Evolutionary conservation across 2,113 vertebrate genomes (phyloP).

Genomic region (Pungitius pungitius): DNA sequence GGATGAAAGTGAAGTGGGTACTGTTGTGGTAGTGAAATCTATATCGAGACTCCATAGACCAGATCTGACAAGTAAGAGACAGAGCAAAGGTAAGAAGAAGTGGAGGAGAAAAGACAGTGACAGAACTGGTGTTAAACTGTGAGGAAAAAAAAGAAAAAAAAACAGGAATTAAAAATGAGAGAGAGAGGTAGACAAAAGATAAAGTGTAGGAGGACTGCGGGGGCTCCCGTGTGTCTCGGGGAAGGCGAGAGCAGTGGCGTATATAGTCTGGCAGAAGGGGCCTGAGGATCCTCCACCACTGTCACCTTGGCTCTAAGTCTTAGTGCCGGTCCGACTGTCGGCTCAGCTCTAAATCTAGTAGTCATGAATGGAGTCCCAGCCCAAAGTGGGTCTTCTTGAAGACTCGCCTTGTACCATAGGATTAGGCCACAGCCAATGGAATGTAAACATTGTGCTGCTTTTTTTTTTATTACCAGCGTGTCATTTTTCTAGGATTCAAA

Average conservation of each 20-base stretch:
- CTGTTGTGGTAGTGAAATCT: constrained; percentile 20
- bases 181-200: constrained; percentile 49
- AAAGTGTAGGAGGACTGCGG: constrained; percentile 47
- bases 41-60: constrained; percentile 41
- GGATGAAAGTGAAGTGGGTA: constrained; percentile 15
- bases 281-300: constrained; percentile 70
- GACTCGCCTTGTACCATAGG: constrained; percentile 19
- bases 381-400: constrained; percentile 33
- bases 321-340: constrained; percentile 66
- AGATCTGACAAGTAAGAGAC: constrained; percentile 30
- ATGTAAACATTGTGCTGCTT: constrained; percentile 29
- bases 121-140: constrained; percentile 13
- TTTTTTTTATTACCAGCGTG: constrained; percentile 60
- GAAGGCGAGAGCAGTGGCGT: constrained; percentile 61
- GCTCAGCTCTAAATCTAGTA: constrained; percentile 64
- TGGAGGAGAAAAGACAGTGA: not conserved
- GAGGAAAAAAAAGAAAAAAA: constrained; percentile 22
- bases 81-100: constrained; percentile 26
- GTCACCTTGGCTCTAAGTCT: constrained; percentile 72
- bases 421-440: constrained; percentile 14
- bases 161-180: constrained; percentile 42
- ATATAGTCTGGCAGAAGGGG: constrained; percentile 71
- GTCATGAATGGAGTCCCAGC: constrained; percentile 54
- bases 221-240: constrained; percentile 50
- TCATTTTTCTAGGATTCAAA: constrained; percentile 38